phyloP scores from a whole-genome alignment of 2,888 invertebrate genomes.

The Charanyca ferruginea region DNA sequence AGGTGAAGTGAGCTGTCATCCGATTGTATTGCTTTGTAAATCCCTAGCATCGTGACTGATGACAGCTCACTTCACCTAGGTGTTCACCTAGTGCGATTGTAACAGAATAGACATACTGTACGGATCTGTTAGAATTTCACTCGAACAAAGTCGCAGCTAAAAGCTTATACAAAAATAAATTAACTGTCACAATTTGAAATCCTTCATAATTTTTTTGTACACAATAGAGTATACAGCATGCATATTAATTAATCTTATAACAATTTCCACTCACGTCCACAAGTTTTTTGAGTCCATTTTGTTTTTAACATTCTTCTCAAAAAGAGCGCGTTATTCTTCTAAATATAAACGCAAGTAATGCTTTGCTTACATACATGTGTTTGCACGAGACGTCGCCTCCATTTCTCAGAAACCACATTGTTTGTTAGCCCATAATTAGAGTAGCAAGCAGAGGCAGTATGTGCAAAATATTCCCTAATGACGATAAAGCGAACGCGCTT shows the following conservation, averaged over 20 bases:
- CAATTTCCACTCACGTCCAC: slow-evolving; percentile 8
- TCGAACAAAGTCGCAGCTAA: no score
- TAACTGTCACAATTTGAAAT: neutral
- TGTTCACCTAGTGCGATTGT: no score
- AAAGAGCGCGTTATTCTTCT: slow-evolving; percentile 33
- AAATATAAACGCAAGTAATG: slow-evolving; percentile 46
- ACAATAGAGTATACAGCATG: slow-evolving; percentile 19
- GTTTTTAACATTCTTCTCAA: slow-evolving; percentile 16
- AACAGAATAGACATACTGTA: no score
- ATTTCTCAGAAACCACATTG: slow-evolving; percentile 64
- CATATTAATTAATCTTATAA: slow-evolving; percentile 39
- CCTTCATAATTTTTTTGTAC: neutral
- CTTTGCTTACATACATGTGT: slow-evolving; percentile 36
- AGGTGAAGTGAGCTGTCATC: no score
- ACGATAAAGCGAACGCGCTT: slow-evolving; percentile 47
- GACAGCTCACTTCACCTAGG: no score
- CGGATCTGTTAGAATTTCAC: no score
- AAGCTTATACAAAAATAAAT: slow-evolving; percentile 6
- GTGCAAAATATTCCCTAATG: slow-evolving; percentile 68
- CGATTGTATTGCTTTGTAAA: no score
- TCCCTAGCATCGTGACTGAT: no score
- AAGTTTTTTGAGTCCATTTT: slow-evolving; percentile 26
- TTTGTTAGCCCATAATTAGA: slow-evolving; percentile 63
- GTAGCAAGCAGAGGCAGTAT: slow-evolving; percentile 31
- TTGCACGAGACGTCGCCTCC: slow-evolving; percentile 41